phyloP scores from a whole-genome alignment of 2,113 vertebrate species.

The Gallinago media region DNA sequence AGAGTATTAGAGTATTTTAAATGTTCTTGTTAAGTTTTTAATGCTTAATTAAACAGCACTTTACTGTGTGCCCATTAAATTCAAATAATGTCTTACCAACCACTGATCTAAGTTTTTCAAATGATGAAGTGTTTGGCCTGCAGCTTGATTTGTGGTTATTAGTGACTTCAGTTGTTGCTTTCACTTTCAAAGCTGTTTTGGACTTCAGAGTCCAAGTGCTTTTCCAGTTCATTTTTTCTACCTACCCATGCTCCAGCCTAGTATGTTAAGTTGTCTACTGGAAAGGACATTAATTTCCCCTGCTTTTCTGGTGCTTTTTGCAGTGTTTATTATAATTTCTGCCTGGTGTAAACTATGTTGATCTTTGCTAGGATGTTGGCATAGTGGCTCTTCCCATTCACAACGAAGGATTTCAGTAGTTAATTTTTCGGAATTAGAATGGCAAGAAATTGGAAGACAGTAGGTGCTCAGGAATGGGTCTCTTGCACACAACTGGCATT shows the following conservation, averaged over 20 bases:
- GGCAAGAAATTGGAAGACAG: background rate
- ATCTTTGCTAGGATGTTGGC: background rate
- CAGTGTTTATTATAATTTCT: background rate
- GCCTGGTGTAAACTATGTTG: background rate
- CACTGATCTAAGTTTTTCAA: slow-evolving; percentile 5
- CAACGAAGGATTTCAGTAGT: background rate
- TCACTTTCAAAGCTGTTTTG: background rate
- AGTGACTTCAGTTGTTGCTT: background rate
- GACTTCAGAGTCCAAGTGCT: background rate
- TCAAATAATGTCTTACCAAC: background rate
- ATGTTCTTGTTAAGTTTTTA: background rate
- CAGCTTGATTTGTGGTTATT: background rate
- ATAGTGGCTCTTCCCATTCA: background rate
- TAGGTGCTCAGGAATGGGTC: background rate
- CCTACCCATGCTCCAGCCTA: background rate
- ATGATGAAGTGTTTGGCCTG: background rate
- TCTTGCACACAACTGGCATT: background rate
- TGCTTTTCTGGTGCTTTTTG: background rate
- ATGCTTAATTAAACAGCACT: slow-evolving; percentile 40
- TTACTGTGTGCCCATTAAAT: background rate
- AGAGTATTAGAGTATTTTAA: slow-evolving; percentile 15
- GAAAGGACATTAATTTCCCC: background rate
- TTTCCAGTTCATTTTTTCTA: background rate
- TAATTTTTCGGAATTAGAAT: background rate
- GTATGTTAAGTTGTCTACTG: background rate